These are phyloP conservation scores for Rhingia rostrata DNA, from an alignment of 2,888 invertebrate species.

Conservation along the genomic window DNA sequence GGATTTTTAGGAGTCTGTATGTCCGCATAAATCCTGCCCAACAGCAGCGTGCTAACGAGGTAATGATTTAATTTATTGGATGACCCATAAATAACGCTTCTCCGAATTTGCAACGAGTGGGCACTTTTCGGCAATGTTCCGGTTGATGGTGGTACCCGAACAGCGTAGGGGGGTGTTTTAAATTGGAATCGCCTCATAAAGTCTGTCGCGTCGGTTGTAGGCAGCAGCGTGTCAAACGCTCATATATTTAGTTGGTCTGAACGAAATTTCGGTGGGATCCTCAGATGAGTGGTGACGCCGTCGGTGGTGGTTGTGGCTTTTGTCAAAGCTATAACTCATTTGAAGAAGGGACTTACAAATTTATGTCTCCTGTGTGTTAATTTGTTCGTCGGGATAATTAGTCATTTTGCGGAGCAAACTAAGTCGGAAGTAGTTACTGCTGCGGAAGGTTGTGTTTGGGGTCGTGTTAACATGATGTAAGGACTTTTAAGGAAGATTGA, in stretches of 20 bases:
- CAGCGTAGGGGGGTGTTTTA: conserved; percentile 15
- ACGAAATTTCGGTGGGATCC: conserved; percentile 35
- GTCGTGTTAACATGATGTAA: conserved; percentile 57
- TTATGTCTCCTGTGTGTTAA: conserved; percentile 72
- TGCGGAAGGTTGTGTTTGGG: conserved; percentile 44
- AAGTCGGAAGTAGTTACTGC: conserved; percentile 36
- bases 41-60: conserved; percentile 75
- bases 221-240: conserved; percentile 59
- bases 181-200: conserved; percentile 53
- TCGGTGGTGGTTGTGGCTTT: conserved; percentile 21
- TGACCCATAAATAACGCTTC: conserved; percentile 78
- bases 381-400: conserved; percentile 69
- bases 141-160: conserved; percentile 13
- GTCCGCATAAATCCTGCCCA: conserved; percentile 52
- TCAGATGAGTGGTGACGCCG: neutral
- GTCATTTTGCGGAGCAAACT: conserved; percentile 68
- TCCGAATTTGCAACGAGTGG: conserved; percentile 70
- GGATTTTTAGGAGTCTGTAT: conserved; percentile 40
- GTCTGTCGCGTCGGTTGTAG: conserved; percentile 22
- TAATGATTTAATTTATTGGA: conserved; percentile 80
- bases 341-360: conserved; percentile 58
- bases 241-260: conserved; percentile 60
- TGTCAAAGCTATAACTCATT: conserved; percentile 70
- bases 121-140: conserved; percentile 66
- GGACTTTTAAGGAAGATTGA: conserved; percentile 3